These are phyloP conservation scores for Pogonomyrmex barbatus DNA, from an alignment of 1,140 invertebrate species.

Conservation along the genomic window DNA sequence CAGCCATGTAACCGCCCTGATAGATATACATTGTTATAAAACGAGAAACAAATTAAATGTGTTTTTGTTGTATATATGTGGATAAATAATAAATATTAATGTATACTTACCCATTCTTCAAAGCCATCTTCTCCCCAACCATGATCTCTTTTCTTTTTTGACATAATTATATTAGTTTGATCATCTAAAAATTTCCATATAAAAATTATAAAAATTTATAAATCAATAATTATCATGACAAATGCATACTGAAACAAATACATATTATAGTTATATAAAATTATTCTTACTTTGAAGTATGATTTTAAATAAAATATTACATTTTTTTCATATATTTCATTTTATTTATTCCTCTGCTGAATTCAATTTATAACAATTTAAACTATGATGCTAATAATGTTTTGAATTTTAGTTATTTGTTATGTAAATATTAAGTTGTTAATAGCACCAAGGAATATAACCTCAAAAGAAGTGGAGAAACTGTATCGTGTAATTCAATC, in stretches of 20 bases:
- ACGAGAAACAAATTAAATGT: neutral
- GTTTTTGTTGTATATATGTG: neutral
- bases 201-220: neutral
- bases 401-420: neutral
- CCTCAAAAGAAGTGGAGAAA: neutral
- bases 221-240: conserved; percentile 15
- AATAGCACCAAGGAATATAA: neutral
- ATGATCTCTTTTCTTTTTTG: conserved; percentile 63
- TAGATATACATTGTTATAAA: conserved; percentile 36
- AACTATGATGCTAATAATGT: neutral
- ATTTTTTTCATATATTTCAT: neutral
- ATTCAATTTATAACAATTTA: neutral
- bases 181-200: neutral
- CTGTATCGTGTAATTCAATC: neutral
- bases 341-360: neutral
- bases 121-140: conserved; percentile 75
- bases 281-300: neutral
- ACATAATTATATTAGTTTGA: conserved; percentile 46
- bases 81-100: neutral
- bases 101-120: conserved; percentile 81
- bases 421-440: neutral
- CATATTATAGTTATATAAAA: neutral
- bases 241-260: conserved; percentile 4
- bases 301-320: neutral
- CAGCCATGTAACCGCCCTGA: conserved; percentile 94